Base-by-base conservation (phyloP, 2,113 vertebrate genomes). In the Platycercus adscitus region DNA sequence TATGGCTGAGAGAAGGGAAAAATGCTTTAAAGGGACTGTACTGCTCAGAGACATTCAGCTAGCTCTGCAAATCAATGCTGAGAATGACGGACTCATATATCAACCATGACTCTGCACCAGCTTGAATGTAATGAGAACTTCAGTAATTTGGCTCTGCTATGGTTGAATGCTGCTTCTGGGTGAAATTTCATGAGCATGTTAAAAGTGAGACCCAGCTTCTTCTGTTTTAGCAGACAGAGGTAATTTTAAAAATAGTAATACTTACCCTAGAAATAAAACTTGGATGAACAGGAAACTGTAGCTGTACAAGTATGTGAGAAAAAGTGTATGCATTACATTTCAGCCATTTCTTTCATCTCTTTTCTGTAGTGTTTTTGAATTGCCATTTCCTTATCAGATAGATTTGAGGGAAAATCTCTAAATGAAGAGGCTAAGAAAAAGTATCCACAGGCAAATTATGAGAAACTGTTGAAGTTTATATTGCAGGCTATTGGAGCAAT, bases 131-230 rank as follows among this genome's bases (percentile, higher is more conserved):
- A 95, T 93, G 86, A 97, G 89, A 96, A 91, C 80, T 87, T 88
- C 63, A 87, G 84, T 81, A 81, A 93, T 94, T 91, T 92, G 73
- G 33, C 75, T 96, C 87, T 97, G 95, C 94, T 96, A 76, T 89
- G 93, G 87, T 63, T 96, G 90, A 95, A 52, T 83, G 73, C 89
- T 89, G 43, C 86, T 91, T 88, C 84, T 93, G 93, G 78, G 43
- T 95, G 79, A 87, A 93, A 71, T 96, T 88, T 92, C 75, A 89
- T 84, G 71, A 94, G 81, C 31, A 14, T 61, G 49, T 87, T 91
- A 71, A 79, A 93, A 94, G 73, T 31, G 47, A 64, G 66, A 80
- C n/a, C 53, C 71, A 76, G 60, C 43, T 52, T 56, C 39, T 81
- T 86, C 37, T 91, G 78, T 72, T 81, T 95, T 79, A 88, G 37